Evolutionary conservation across 1,140 invertebrate species (phyloP), one percentile per base, ranked within the genome.

Genomic region (Calliphora vicina): DNA sequence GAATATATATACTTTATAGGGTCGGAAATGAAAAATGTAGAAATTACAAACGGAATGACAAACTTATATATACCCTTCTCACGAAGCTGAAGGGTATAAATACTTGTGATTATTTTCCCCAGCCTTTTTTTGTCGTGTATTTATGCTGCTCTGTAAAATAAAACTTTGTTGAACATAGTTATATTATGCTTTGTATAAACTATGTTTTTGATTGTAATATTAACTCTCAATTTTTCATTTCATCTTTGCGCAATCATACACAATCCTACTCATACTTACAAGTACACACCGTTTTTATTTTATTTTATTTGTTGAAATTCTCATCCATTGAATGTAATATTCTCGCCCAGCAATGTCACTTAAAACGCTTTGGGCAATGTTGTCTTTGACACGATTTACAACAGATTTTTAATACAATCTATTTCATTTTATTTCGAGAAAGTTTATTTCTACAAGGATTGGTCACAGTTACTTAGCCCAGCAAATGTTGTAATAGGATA

Each of bases 371-470:
- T 78, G 25, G 35, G 42, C 35, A 78, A 78, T 43, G 20, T 67
- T 67, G 61, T 67, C 61, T 67, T 67, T 67, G 74, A 78, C 74
- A 45, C 35, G 74, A 45, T 78, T 78, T 76, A 43, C 35, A 78
- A 45, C 29, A 20, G 74, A 78, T 25, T 78, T 78, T 43, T 23
- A 78, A 78, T 78, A 45, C 73, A 13, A 29, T 35, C 8, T 25
- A 23, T 78, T 43, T 78, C 35, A 76, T 78, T 78, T 78, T 43
- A 23, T 78, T 78, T 78, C 42, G 20, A 67, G 9, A 67, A 67
- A 67, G 20, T 23, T 25, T 67, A 57, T 67, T 67, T 67, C 72
- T 35, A 74, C 72, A 74, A 35, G 72, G 26, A 74, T n/a, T 17
- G 15, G 10, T 50, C 12, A 10, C 35, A 0, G 0, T 35, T 35